Base-by-base conservation (phyloP, 2,888 invertebrate genomes). In the Parnassius glacialis region DNA sequence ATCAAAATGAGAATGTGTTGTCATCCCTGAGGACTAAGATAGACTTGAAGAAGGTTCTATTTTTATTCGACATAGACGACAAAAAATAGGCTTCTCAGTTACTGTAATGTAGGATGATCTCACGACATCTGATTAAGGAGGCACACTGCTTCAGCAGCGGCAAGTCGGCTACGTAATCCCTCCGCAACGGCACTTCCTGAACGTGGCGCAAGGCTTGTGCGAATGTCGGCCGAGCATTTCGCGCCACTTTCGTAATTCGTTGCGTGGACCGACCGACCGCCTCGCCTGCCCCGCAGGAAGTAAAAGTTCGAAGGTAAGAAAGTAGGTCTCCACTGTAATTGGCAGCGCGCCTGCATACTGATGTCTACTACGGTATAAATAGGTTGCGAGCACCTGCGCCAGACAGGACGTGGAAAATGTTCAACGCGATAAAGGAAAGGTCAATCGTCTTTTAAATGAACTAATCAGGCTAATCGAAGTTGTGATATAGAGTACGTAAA, bases 231-330 rank as follows among this genome's bases (percentile, higher is more conserved):
- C 89, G 87, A 86, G 86, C 87, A 89, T 90, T 90, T 90, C 90
- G 90, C 90, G 90, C 89, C 86, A 90, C 90, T 90, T 89, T 91
- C 90, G 90, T 89, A 90, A 91, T 87, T 82, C 83, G 84, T 89
- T 90, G 90, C 89, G 90, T 89, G 85, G 90, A 81, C 84, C 88
- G 86, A 83, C 85, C 87, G 87, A 85, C 86, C 83, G 85, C 82
- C 85, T 80, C 75, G 87, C 84, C 83, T 79, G 86, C 87, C 86
- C 89, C 90, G 89, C 89, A 91, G 91, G 91, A 91, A 91, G 91
- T 91, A 91, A 91, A 90, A 91, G 91, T 91, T 91, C 90, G 90
- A 90, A 90, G 91, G 89, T 90, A 90, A 89, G 91, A 90, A 91
- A 91, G 90, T 90, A 89, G 91, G 91, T 90, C 90, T 89, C 87